Evolutionary conservation across 2,113 vertebrate genomes (phyloP), one percentile per base, ranked within the genome.

Genomic region (Bettongia penicillata): DNA sequence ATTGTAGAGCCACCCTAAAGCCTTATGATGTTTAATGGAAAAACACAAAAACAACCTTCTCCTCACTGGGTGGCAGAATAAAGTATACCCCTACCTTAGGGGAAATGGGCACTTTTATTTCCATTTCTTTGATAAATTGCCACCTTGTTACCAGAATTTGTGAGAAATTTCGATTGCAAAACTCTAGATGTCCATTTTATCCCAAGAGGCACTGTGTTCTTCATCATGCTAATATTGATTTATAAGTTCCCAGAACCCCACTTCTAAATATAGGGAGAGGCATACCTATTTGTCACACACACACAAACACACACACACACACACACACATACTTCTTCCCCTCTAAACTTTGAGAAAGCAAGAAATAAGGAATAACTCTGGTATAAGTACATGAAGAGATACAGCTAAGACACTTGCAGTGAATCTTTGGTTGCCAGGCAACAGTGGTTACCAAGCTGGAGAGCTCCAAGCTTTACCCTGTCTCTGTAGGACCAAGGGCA

Each of bases 371-470:
- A 93, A 96, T 97, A 96, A 96, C 47, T 90, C 53, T 8, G 53
- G 94, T 94, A 95, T 95, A 97, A 98, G 91, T 97, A 95, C 91
- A 95, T 23, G 28, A 93, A 43, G n/a, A 16, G 28, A 37, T 95
- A 95, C 53, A 90, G 94, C 89, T 93, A 14, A 52, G 48, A 90
- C 77, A 92, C 95, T 97, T 94, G 92, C 50, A 68, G 97, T 95
- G 97, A 96, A 97, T 96, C 96, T 95, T 84, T 94, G 51, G 97
- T 98, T 98, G 97, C 97, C 94, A 97, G 91, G 97, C 97, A 98
- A 97, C 25, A 50, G 91, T 97, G 91, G 68, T 61, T 97, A 93
- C 90, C 95, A 95, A 94, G 97, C 95, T 97, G 95, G 50, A 96
- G 94, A 97, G 90, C 91, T 93, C 95, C 92, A 94, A 93, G 93